phyloP scores from a whole-genome alignment of 2,797 vertebrate species.

The Siniperca scherzeri region DNA sequence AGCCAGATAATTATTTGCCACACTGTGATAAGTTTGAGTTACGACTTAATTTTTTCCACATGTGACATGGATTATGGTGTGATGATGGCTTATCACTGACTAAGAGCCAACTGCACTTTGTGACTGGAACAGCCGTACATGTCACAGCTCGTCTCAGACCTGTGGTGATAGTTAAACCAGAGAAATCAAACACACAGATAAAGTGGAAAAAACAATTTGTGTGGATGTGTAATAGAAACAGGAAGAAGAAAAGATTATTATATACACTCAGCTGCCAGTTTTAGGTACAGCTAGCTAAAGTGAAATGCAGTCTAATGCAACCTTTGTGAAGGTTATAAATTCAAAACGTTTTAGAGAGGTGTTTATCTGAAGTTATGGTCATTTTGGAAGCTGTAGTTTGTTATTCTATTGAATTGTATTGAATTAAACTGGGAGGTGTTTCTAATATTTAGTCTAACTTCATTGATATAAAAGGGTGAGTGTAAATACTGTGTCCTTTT shows the following conservation, averaged over 20 bases:
- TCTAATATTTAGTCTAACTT: neutral
- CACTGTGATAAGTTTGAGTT: slow-evolving; percentile 35
- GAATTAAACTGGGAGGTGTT: neutral
- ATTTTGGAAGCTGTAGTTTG: neutral
- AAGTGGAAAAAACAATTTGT: neutral
- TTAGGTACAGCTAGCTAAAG: neutral
- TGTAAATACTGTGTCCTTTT: neutral
- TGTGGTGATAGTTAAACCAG: slow-evolving; percentile 32
- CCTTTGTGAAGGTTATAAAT: neutral
- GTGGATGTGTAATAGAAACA: slow-evolving; percentile 6
- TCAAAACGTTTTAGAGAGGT: neutral
- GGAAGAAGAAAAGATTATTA: neutral
- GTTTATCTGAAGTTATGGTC: neutral
- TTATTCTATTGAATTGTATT: neutral
- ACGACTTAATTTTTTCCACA: slow-evolving; percentile 51
- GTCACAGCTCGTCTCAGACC: slow-evolving; percentile 61
- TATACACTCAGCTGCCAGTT: neutral
- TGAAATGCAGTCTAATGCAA: neutral
- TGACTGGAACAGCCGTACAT: slow-evolving; percentile 62
- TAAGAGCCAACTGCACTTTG: slow-evolving; percentile 63
- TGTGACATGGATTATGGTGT: slow-evolving; percentile 59
- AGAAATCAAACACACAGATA: slow-evolving; percentile 28
- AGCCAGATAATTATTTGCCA: slow-evolving; percentile 55
- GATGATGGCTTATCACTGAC: slow-evolving; percentile 67
- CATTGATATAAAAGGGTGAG: neutral